Evolutionary conservation across 2,888 invertebrate genomes (phyloP).

Genomic region (Dryocosmus kuriphilus): DNA sequence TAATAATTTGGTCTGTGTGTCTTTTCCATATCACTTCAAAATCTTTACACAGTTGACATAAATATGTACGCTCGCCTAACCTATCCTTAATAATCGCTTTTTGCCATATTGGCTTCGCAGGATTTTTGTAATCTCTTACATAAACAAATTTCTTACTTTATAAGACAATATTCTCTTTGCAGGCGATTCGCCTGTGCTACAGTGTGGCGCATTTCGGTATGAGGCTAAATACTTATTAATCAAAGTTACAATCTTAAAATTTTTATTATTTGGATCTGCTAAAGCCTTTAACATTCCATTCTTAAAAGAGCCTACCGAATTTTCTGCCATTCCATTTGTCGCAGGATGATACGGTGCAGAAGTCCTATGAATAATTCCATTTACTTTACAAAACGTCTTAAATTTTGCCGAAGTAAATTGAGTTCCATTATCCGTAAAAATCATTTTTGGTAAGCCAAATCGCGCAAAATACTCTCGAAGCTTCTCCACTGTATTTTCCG

Average conservation of each 20-base stretch:
- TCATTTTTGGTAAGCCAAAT: slow-evolving; percentile 47
- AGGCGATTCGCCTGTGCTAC: too few relatives aligned
- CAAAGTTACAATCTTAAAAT: too few relatives aligned
- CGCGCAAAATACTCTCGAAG: slow-evolving; percentile 53
- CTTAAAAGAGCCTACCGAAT: too few relatives aligned
- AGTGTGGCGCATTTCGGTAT: too few relatives aligned
- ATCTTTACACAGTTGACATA: slow-evolving; percentile 30
- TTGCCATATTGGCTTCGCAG: too few relatives aligned
- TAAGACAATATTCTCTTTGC: too few relatives aligned
- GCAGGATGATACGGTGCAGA: slow-evolving; percentile 50
- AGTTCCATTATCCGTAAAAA: slow-evolving; percentile 55
- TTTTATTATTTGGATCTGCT: too few relatives aligned
- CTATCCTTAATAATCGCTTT: slow-evolving; percentile 41
- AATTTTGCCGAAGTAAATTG: slow-evolving; percentile 46
- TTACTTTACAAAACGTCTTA: slow-evolving; percentile 31
- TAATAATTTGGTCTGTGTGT: slow-evolving; percentile 44
- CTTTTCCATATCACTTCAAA: not conserved
- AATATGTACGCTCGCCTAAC: too few relatives aligned
- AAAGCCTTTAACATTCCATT: too few relatives aligned
- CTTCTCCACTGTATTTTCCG: slow-evolving; percentile 44
- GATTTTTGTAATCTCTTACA: too few relatives aligned
- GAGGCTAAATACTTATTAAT: too few relatives aligned
- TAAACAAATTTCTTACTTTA: too few relatives aligned
- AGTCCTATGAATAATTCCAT: slow-evolving; percentile 44
- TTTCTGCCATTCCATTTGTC: slow-evolving; percentile 47